Conservation (phyloP, 1,140 invertebrate genomes). For the Leptoteleia sp. region DNA sequence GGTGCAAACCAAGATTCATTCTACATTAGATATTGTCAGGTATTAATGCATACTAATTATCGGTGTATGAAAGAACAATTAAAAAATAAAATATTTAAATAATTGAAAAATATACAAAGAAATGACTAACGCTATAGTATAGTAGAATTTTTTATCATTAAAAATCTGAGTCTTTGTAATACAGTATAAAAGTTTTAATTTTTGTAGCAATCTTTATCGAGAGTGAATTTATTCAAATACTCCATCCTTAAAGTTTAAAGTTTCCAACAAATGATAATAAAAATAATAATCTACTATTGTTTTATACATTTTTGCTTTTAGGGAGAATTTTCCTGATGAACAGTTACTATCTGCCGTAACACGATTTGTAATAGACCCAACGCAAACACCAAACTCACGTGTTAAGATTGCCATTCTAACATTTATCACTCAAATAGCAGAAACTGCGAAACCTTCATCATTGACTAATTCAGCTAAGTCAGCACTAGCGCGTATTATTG, state of each 20-base stretch:
- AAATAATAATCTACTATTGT: no score
- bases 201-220: no score
- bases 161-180: no score
- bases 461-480: slow-evolving; percentile 81
- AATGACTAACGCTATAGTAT: no score
- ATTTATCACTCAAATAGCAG: slow-evolving; percentile 88
- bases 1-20: slow-evolving; percentile 93
- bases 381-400: slow-evolving; percentile 93
- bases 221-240: no score
- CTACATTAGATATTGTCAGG: slow-evolving; percentile 92
- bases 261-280: no score
- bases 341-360: slow-evolving; percentile 84
- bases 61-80: background rate
- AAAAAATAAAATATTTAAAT: background rate
- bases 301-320: slow-evolving; percentile 72
- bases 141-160: no score
- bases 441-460: slow-evolving; percentile 80
- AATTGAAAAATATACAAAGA: no score
- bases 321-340: slow-evolving; percentile 85
- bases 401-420: slow-evolving; percentile 89
- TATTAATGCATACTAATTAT: slow-evolving; percentile 77
- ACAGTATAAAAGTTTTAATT: no score
- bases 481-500: slow-evolving; percentile 86
- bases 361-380: slow-evolving; percentile 92
- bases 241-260: no score